phyloP scores from a whole-genome alignment of 2,113 vertebrate species.

The Pundamilia nyererei region DNA sequence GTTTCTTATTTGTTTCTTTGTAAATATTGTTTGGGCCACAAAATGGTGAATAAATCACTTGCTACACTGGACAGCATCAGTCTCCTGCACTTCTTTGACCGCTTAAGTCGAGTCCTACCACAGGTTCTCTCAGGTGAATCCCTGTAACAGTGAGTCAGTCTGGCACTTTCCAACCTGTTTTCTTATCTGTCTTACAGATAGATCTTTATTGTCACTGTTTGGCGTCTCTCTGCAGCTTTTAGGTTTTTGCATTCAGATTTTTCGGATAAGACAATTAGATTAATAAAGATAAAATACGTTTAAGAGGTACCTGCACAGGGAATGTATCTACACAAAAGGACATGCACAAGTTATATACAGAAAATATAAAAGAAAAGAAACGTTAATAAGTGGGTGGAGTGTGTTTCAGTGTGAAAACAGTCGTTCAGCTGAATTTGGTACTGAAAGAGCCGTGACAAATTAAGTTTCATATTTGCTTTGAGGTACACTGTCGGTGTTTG shows the following conservation, averaged over 20 bases:
- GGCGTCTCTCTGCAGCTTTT: not conserved
- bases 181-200: not conserved
- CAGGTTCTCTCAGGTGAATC: not conserved
- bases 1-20: too few relatives aligned
- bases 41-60: too few relatives aligned
- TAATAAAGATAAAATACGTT: not conserved
- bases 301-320: not conserved
- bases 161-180: not conserved
- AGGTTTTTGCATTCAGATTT: not conserved
- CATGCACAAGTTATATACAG: not conserved
- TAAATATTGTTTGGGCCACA: too few relatives aligned
- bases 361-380: not conserved
- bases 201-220: not conserved
- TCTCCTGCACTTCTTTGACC: too few relatives aligned
- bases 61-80: too few relatives aligned
- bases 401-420: not conserved
- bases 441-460: fast-evolving
- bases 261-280: not conserved
- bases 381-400: not conserved
- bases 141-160: not conserved
- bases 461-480: not conserved
- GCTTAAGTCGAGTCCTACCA: too few relatives aligned
- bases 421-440: not conserved
- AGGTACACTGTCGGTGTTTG: not conserved
- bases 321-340: not conserved